phyloP scores from a whole-genome alignment of 2,113 vertebrate species.

The Tenrec ecaudatus region DNA sequence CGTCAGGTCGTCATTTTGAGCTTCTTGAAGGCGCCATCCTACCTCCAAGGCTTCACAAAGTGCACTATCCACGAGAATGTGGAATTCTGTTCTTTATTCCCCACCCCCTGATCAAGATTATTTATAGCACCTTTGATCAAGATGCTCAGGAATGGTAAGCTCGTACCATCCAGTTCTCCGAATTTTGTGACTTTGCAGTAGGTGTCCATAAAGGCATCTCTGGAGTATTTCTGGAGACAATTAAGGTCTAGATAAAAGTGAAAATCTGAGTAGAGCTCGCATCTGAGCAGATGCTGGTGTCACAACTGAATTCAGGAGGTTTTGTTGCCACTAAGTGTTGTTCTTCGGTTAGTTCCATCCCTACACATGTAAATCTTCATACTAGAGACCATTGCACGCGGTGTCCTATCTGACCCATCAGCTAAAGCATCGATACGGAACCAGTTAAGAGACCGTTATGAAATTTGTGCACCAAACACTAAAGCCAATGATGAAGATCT shows the following conservation, averaged over 20 bases:
- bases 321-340: fast-evolving
- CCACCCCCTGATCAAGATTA: background rate
- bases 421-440: fast-evolving
- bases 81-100: background rate
- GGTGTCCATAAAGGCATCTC: background rate
- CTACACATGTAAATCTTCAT: fast-evolving
- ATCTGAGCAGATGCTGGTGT: fast-evolving
- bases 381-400: background rate
- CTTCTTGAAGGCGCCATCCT: background rate
- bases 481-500: too few relatives aligned
- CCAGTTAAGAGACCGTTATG: too few relatives aligned
- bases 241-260: background rate
- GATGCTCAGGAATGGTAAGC: background rate
- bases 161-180: background rate
- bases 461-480: too few relatives aligned
- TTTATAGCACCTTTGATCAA: background rate
- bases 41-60: background rate
- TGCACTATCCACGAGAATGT: background rate
- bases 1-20: background rate
- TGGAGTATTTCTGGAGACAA: background rate
- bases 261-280: background rate
- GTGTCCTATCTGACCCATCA: fast-evolving
- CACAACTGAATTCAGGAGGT: background rate
- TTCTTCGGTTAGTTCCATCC: fast-evolving
- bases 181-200: background rate